Evolutionary conservation across 2,888 invertebrate species (phyloP), one percentile per base, ranked within the genome.

Genomic region (Drosophila basisetae): DNA sequence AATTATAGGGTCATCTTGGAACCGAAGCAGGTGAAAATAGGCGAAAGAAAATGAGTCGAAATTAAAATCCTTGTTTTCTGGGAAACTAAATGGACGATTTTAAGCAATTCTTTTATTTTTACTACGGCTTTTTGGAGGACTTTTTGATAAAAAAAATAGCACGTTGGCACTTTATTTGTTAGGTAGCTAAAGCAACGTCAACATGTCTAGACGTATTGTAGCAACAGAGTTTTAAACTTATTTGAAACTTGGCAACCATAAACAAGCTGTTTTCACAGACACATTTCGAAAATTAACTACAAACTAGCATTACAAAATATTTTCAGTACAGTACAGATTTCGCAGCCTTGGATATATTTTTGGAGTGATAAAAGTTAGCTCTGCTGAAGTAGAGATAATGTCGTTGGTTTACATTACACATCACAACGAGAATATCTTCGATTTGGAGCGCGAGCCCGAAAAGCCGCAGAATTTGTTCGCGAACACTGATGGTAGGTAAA

Each of bases 351-450:
- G 60, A 65, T 70, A 56, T 59, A 25, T 16, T 25, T n/a, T 31
- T n/a, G n/a, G 16, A 47, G 39, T 10, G 13, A n/a, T 25, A 11
- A 22, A 43, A 18, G 11, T 18, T 25, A 28, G 28, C 22, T 11
- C 4, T 41, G 1, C 33, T 28, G n/a, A 18, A 43, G 11, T 7
- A 37, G 35, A 22, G 33, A 58, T 30, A 75, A 96, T 96, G 96
- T 96, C 96, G 41, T 91, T 96, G 59, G 94, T 96, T 50, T 94
- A 95, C 91, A 95, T 96, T 83, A 94, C 94, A n/a, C 89, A 95
- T 39, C 96, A 96, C 83, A 92, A 96, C 89, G 96, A 96, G 94
- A 95, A 95, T 76, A 96, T 96, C 85, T 95, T 95, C 83, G 94
- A 95, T 66, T 74, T 91, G 62, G 92, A 92, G n/a, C 73, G 80